phyloP scores from a whole-genome alignment of 1,140 invertebrate species.

The Acromyrmex heyeri region DNA sequence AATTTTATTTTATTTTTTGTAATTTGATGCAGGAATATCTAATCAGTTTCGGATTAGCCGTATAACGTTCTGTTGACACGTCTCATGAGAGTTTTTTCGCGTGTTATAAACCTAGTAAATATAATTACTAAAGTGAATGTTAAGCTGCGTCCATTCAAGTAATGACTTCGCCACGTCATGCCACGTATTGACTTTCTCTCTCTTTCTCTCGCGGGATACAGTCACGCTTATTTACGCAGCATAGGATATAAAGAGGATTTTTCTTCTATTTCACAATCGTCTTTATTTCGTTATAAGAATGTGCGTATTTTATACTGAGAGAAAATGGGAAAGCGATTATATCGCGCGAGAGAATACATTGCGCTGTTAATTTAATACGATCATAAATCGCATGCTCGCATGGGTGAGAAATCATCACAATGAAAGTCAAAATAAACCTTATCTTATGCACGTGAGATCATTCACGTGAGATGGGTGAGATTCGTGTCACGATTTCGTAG shows the following conservation, averaged over 20 bases:
- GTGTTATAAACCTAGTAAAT: not conserved
- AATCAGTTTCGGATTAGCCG: not conserved
- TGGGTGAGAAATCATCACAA: conserved; percentile 9
- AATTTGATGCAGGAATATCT: not conserved
- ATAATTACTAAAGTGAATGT: conserved; percentile 33
- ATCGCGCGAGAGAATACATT: not conserved
- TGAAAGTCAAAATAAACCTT: conserved; percentile 43
- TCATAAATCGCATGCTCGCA: conserved; percentile 28
- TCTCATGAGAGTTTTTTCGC: not conserved
- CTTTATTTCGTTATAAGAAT: conserved; percentile 35
- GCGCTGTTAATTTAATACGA: conserved; percentile 46
- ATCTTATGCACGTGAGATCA: not conserved
- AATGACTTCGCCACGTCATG: not conserved
- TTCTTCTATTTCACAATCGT: conserved; percentile 28
- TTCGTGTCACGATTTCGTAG: not conserved
- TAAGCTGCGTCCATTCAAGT: conserved; percentile 27
- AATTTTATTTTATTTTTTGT: not conserved
- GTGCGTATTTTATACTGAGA: conserved; percentile 25
- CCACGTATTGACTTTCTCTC: not conserved
- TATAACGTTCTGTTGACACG: not conserved
- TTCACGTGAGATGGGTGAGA: not conserved
- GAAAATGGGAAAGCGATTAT: conserved; percentile 21
- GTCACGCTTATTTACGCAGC: conserved; percentile 29
- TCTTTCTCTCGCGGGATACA: not conserved
- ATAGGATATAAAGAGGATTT: conserved; percentile 25